Conservation (phyloP, 1,140 invertebrate species). For the Vanessa atalanta region DNA sequence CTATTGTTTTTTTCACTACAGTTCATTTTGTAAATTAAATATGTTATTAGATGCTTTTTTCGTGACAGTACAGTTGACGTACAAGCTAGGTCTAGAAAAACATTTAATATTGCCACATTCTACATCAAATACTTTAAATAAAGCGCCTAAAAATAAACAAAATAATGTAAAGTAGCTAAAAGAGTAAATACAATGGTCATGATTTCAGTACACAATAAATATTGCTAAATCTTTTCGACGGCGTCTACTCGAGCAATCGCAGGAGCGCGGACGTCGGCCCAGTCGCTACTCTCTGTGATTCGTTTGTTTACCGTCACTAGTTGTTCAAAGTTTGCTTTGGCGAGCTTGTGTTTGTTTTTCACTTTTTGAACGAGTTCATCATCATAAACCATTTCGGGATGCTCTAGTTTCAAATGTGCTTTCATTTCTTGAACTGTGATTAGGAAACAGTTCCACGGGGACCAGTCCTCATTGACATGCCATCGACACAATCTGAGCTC, state of each 20-base stretch:
- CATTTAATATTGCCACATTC: conserved; percentile 3
- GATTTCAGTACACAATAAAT: conserved; percentile 16
- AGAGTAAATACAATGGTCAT: conserved; percentile 10
- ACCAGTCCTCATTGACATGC: conserved; percentile 82
- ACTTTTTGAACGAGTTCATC: conserved; percentile 77
- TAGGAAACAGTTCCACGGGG: conserved; percentile 88
- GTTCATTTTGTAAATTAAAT: neutral
- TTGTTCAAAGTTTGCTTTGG: conserved; percentile 74
- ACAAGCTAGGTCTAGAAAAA: neutral
- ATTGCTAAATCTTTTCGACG: conserved; percentile 48
- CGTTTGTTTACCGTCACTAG: conserved; percentile 65
- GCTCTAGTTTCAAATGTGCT: conserved; percentile 80
- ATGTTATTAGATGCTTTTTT: neutral
- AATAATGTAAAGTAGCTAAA: neutral
- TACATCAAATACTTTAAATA: neutral
- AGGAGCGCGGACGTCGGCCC: conserved; percentile 62
- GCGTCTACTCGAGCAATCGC: conserved; percentile 56
- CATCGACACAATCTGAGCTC: conserved; percentile 83
- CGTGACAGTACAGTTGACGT: neutral
- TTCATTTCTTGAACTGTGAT: conserved; percentile 84
- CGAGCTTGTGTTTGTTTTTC: conserved; percentile 70
- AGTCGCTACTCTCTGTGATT: conserved; percentile 67
- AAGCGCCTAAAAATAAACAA: conserved; percentile 5
- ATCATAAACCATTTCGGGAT: conserved; percentile 81
- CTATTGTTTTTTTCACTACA: conserved; percentile 13